A percentile compares a stretch with the other conserved stretches of the same genome.
These are phyloP conservation scores for Himalopsyche kuldschensis DNA, from an alignment of 2,888 invertebrate genomes.

Conservation along the genomic window DNA sequence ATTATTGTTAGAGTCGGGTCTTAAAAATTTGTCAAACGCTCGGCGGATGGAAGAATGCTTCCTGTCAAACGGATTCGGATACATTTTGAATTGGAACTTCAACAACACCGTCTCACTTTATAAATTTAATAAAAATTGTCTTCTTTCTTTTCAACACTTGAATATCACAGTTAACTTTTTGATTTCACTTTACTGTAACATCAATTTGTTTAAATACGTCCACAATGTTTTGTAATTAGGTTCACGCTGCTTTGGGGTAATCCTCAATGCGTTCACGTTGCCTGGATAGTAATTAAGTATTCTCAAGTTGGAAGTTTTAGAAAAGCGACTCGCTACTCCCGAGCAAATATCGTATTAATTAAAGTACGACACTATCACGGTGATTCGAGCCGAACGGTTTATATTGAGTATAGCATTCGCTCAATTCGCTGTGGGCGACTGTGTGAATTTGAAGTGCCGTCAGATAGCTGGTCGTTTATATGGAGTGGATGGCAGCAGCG, in stretches of 20 bases:
- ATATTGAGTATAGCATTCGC: not conserved
- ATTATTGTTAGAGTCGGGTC: constrained; percentile 50
- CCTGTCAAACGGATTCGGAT: constrained; percentile 70
- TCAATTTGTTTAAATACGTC: not conserved
- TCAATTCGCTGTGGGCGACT: not conserved
- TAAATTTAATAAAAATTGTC: not conserved
- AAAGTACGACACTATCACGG: not conserved
- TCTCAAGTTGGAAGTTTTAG: not conserved
- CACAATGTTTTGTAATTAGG: not conserved
- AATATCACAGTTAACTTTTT: not conserved
- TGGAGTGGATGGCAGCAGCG: not conserved
- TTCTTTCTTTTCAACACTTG: not conserved
- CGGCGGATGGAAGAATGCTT: constrained; percentile 70
- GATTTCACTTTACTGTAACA: not conserved
- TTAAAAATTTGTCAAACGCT: constrained; percentile 65
- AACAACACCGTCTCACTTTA: not conserved
- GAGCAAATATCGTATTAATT: not conserved
- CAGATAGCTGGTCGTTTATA: not conserved
- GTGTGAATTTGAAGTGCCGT: not conserved
- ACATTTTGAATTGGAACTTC: constrained; percentile 53
- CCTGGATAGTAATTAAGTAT: not conserved
- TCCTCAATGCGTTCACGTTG: not conserved
- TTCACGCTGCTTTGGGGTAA: not conserved
- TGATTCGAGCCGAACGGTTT: not conserved
- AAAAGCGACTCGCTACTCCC: not conserved